Evolutionary conservation across 2,797 vertebrate genomes (phyloP).

Genomic region (Argya squamiceps): DNA sequence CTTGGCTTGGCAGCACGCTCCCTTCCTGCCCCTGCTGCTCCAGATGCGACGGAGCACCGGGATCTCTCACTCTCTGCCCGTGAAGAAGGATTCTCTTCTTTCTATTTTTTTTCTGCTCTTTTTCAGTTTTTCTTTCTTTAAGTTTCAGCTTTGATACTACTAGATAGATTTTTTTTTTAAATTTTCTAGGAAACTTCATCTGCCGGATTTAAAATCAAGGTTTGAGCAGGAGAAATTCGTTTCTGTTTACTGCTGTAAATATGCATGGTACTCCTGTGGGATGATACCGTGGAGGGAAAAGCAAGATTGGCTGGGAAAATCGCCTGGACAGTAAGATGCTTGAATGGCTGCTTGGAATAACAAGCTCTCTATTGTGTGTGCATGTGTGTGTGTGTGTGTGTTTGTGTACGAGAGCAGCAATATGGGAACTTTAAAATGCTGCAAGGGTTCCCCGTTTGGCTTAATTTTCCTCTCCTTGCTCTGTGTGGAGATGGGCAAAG

Average conservation of each 20-base stretch:
- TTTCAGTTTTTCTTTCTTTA: background rate
- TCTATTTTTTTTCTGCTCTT: background rate
- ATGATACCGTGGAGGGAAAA: background rate
- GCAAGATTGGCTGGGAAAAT: background rate
- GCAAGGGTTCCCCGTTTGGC: background rate
- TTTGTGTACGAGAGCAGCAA: background rate
- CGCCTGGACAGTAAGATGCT: background rate
- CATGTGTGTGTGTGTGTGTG: background rate
- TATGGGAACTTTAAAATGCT: background rate
- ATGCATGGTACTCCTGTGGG: background rate
- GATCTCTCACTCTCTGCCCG: background rate
- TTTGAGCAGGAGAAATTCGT: slow-evolving; percentile 39
- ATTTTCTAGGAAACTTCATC: slow-evolving; percentile 28
- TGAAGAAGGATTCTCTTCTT: background rate
- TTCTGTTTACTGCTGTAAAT: background rate
- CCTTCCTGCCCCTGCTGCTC: background rate
- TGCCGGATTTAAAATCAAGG: slow-evolving; percentile 61
- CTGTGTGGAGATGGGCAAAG: background rate
- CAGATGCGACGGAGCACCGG: slow-evolving; percentile 16
- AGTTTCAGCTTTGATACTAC: background rate
- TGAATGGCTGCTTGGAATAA: slow-evolving; percentile 3
- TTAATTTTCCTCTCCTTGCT: background rate
- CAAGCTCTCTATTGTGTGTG: background rate
- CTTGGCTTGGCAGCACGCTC: slow-evolving; percentile 40
- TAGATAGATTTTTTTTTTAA: background rate